Evolutionary conservation across 2,113 vertebrate genomes (phyloP).

Genomic region (Clarias batrachus): DNA sequence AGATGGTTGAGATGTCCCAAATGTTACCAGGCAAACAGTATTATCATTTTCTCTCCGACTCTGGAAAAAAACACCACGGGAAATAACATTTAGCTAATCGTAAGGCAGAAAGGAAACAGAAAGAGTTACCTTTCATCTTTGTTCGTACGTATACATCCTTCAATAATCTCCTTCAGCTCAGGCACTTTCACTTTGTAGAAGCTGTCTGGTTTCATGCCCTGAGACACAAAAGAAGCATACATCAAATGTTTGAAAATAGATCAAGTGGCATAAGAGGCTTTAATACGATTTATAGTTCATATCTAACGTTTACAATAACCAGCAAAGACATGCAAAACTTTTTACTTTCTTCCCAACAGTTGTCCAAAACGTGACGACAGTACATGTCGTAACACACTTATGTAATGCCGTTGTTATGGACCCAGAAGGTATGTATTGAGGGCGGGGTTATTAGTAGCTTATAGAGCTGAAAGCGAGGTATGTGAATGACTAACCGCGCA

Average conservation of each 20-base stretch:
- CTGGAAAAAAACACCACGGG: not conserved
- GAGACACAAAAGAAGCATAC: slow-evolving; percentile 26
- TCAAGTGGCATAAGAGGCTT: not conserved
- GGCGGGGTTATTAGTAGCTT: not conserved
- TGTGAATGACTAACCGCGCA: not conserved
- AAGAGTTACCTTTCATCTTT: slow-evolving; percentile 86
- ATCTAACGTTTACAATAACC: not conserved
- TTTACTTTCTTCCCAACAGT: not conserved
- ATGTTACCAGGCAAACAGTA: not conserved
- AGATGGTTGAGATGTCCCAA: not conserved
- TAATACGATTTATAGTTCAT: not conserved
- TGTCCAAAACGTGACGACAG: not conserved
- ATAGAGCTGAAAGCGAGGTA: not conserved
- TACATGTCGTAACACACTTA: not conserved
- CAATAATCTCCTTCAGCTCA: slow-evolving; percentile 96
- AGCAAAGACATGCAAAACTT: not conserved
- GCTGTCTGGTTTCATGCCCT: slow-evolving; percentile 97
- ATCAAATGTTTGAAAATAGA: not conserved
- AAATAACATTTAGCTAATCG: not conserved
- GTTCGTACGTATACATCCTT: slow-evolving; percentile 94
- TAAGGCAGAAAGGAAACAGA: not conserved
- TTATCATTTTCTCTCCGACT: not conserved
- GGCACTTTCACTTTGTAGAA: slow-evolving; percentile 97
- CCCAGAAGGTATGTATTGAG: not conserved
- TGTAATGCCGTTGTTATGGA: not conserved